Base-by-base conservation (phyloP, 2,888 invertebrate genomes). In the Cataglyphis livida region DNA sequence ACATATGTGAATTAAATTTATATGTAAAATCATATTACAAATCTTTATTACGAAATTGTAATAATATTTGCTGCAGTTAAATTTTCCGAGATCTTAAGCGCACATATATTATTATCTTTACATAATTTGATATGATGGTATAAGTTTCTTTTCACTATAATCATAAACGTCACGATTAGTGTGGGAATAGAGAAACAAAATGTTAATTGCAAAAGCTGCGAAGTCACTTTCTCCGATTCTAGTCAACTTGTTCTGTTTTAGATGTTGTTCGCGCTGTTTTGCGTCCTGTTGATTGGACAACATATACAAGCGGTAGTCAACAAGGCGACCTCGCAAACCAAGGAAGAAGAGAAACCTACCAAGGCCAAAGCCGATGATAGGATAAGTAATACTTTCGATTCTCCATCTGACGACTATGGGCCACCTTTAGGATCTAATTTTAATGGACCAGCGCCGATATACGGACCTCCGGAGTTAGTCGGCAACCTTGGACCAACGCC, bases 381-480 rank as follows among this genome's bases (percentile, higher is more conserved):
- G 87, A 92, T 94, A 87, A 93, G 93, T 28, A 93, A 91, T 65
- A 83, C 87, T 15, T 92, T 92, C 44, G 88, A 89, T 12, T 89
- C 87, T 48, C 87, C 87, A 1, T 38, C 86, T 9, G 86, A 91
- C n/a, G 90, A 92, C 25, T 93, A 93, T 68, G 93, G 92, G 2
- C 91, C 89, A 41, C 91, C 93, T 57, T 81, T 48, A 15, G 87
- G 87, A 7, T 66, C 87, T 3, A 85, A 88, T 21, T 91, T 91
- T 81, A 91, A 91, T n/a, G 92, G 92, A 12, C 93, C 95, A 18
- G 93, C 94, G 12, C 95, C 94, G 10, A 91, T 93, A 25, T 95
- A 95, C 86, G 95, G 95, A 9, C 94, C 95, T 48, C 95, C 95
- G 62, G 93, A 94, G 90, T 91, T 82, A 90, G 95, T 90, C 89